Conservation (phyloP, 2,888 invertebrate genomes). For the Vesta saturnalis region DNA sequence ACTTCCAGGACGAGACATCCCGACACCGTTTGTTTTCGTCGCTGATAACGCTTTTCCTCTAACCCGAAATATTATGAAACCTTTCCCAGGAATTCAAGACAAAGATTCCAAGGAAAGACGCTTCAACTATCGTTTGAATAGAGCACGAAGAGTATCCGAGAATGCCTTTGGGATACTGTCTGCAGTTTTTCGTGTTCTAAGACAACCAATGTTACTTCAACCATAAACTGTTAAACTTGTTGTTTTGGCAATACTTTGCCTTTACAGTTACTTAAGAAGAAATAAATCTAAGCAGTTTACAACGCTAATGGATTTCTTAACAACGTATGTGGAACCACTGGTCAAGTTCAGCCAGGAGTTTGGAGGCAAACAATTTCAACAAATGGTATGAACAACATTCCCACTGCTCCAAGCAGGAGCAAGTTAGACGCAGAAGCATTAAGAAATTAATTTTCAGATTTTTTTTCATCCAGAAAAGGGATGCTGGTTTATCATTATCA, state of each 20-base stretch:
- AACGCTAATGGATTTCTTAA: neutral
- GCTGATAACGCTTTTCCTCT: neutral
- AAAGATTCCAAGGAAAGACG: neutral
- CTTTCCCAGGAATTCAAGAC: neutral
- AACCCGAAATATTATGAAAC: neutral
- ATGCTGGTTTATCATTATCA: no score
- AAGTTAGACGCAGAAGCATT: neutral
- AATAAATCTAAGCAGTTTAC: neutral
- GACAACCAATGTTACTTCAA: neutral
- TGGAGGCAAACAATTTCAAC: neutral
- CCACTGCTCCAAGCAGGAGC: neutral
- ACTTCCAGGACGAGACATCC: neutral
- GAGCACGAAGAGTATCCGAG: neutral
- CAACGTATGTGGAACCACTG: neutral
- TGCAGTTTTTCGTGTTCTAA: neutral
- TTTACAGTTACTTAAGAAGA: neutral
- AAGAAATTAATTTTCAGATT: slow-evolving; percentile 5
- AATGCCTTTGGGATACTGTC: neutral
- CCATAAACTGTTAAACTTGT: neutral
- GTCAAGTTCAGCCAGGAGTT: neutral
- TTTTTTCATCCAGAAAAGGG: slow-evolving; percentile 1
- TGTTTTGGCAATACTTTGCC: neutral
- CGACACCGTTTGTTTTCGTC: neutral
- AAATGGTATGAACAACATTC: neutral
- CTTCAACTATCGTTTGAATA: neutral